phyloP scores from a whole-genome alignment of 2,888 invertebrate genomes.

The Conistra vaccinii region DNA sequence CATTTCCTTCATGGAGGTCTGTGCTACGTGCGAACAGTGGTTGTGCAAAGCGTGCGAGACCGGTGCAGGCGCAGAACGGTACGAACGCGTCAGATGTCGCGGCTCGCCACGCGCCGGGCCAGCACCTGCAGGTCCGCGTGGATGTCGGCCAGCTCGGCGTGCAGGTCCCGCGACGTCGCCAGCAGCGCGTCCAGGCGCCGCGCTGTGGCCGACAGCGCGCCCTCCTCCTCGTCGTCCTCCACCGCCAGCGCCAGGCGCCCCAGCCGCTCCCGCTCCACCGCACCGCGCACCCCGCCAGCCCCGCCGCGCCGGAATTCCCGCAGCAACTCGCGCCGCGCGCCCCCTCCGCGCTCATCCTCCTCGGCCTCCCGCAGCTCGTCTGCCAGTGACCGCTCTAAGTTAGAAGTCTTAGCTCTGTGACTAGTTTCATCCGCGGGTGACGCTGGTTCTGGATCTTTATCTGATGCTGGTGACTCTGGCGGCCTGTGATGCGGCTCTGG shows the following conservation, averaged over 20 bases:
- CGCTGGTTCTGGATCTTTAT: slow-evolving; percentile 24
- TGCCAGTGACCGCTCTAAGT: slow-evolving; percentile 79
- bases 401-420: slow-evolving; percentile 61
- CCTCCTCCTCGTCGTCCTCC: slow-evolving; percentile 83
- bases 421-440: slow-evolving; percentile 54
- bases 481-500: slow-evolving; percentile 70
- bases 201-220: slow-evolving; percentile 82
- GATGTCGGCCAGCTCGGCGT: slow-evolving; percentile 87
- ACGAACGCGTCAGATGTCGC: slow-evolving; percentile 86
- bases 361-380: slow-evolving; percentile 87
- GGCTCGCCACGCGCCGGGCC: slow-evolving; percentile 84
- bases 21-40: slow-evolving; percentile 54
- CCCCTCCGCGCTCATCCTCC: slow-evolving; percentile 75
- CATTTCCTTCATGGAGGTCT: slow-evolving; percentile 48
- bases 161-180: slow-evolving; percentile 85
- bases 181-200: slow-evolving; percentile 85
- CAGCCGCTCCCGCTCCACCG: slow-evolving; percentile 84
- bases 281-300: slow-evolving; percentile 76
- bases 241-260: slow-evolving; percentile 86
- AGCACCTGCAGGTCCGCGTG: slow-evolving; percentile 90
- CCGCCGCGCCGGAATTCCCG: slow-evolving; percentile 72
- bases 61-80: slow-evolving; percentile 71
- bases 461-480: slow-evolving; percentile 32
- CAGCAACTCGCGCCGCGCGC: slow-evolving; percentile 71
- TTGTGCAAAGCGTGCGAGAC: slow-evolving; percentile 65